Base-by-base conservation (phyloP, 2,888 invertebrate genomes). In the Drosophila paramelanica region DNA sequence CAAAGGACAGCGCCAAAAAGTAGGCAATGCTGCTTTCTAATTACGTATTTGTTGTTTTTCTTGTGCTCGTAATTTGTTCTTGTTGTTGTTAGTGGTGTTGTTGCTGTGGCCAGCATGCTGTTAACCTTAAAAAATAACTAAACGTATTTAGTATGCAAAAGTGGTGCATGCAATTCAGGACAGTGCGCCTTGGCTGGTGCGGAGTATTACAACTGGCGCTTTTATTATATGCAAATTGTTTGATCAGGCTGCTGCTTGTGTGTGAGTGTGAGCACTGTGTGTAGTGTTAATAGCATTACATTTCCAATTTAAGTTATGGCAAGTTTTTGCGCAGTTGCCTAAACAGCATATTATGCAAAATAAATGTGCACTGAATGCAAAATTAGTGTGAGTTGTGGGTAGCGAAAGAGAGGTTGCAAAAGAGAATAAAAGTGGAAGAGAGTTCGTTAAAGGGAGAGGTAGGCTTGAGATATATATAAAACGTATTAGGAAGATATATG, bases 91-190 rank as follows among this genome's bases (percentile, higher is more conserved):
- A 33, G 39, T 14, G 33, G 46, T 50, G 43, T 17, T 64, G 43
- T 42, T 51, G 36, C 57, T 64, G 51, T 47, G 58, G 55, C 43
- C 56, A 39, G 58, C 69, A 81, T 85, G 77, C 69, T 83, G 69
- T 67, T 67, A 53, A 52, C 71, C 66, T 81, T 66, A 75, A 73
- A 69, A 17, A 17, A 17, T 1, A 83, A 73, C 60, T 55, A 73
- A 76, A 82, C 73, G 45, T 83, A 64, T 74, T 86, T 83, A 67
- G 62, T 79, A 88, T 88, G 88, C 85, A 88, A 71, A 82, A 68
- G 43, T 70, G 60, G 49, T 72, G 67, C 84, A 83, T 83, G 81
- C 77, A 72, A 43, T 46, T 47, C 33, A 31, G 20, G 4, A 4
- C 23, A 23, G 23, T 23, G 42, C 17, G 41, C 8, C 10, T 20